Evolutionary conservation across 2,888 invertebrate species (phyloP), one percentile per base, ranked within the genome.

Genomic region (Melanotus villosus): DNA sequence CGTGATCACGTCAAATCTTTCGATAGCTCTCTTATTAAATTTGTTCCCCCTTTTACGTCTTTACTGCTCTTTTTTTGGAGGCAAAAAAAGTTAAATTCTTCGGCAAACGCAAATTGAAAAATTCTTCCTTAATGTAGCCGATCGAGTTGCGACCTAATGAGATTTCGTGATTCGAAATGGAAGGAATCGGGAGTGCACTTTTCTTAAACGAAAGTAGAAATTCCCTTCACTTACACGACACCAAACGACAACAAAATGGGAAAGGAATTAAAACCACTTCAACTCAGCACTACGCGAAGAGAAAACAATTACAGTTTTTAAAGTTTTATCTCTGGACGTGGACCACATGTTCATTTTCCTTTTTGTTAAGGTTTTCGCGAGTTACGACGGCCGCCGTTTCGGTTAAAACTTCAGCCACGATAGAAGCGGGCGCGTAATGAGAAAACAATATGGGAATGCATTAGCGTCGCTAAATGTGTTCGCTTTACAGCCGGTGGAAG

Each of bases 1-100:
- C 36, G 52, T 59, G 66, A 66, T 66, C 66, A 41, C 50, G 59
- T 65, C 47, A 57, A 65, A 65, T 65, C 64, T 65, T 57, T 56
- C 64, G 43, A 65, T 58, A 36, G 30, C n/a, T n/a, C 41, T 58
- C 36, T 65, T 66, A 50, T 63, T 52, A 63, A 63, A 52, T 58
- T 58, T 58, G 36, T n/a, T n/a, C n/a, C n/a, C n/a, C n/a, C n/a
- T n/a, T n/a, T n/a, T n/a, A n/a, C 23, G 57, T 23, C 26, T 58
- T n/a, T 18, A 16, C 0, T 14, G 1, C 34, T 18, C 26, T 2
- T 18, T 54, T 26, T 47, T 23, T 9, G 21, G 6, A 12, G 5
- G 3, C 2, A n/a, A n/a, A n/a, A n/a, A n/a, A n/a, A n/a, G 9
- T 43, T 19, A 9, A 6, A 19, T 3, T 43, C 19, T 7, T 2